Conservation (phyloP, 2,888 invertebrate genomes). For the Hydraecia micacea region DNA sequence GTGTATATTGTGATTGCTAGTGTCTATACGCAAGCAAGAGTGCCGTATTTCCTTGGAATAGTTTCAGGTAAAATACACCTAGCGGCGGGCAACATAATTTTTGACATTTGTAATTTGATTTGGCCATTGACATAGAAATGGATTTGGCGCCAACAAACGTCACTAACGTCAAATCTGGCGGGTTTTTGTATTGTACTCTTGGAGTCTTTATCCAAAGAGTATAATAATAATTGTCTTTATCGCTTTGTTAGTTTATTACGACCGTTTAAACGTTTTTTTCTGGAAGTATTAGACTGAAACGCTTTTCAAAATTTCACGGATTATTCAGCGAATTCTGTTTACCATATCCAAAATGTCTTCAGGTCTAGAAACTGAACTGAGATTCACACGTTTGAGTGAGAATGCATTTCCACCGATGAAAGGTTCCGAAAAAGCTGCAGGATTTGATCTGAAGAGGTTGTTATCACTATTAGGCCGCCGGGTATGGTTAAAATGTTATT, state of each 20-base stretch:
- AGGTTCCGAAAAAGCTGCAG: constrained; percentile 96
- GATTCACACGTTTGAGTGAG: constrained; percentile 95
- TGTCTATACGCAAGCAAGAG: neutral
- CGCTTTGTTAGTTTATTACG: too few species aligned
- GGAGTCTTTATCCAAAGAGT: too few species aligned
- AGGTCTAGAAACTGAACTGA: constrained; percentile 83
- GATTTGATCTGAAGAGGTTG: constrained; percentile 96
- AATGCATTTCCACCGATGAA: constrained; percentile 95
- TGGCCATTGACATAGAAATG: too few species aligned
- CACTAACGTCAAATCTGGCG: constrained; percentile 19
- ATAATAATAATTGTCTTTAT: too few species aligned
- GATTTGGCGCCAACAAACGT: constrained; percentile 28
- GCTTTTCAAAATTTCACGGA: constrained; percentile 61
- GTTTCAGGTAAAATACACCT: neutral
- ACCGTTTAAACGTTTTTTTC: neutral
- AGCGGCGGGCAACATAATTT: constrained; percentile 3
- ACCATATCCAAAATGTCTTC: constrained; percentile 75
- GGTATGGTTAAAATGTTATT: neutral
- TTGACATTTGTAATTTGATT: constrained; percentile 1
- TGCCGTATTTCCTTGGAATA: neutral
- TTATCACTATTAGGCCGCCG: constrained; percentile 3
- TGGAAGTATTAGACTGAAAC: neutral
- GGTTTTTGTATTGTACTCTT: constrained; percentile 1
- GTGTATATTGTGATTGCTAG: neutral
- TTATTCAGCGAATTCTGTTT: constrained; percentile 35